Evolutionary conservation across 2,797 vertebrate species (phyloP).

Genomic region (Acrossocheilus wenchowensis): DNA sequence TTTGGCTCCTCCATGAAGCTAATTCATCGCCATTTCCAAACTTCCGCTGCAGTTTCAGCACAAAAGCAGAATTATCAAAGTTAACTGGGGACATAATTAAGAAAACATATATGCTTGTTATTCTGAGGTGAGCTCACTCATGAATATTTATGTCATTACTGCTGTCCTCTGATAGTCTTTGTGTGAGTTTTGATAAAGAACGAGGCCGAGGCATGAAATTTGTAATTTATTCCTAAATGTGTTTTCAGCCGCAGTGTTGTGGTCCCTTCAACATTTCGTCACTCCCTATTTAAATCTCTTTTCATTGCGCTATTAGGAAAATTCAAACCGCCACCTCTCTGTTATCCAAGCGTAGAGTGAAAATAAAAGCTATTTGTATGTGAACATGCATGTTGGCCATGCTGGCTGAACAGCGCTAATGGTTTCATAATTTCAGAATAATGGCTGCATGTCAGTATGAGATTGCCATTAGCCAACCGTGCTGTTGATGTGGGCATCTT

Average conservation of each 20-base stretch:
- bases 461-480: slow-evolving; percentile 69
- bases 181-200: slow-evolving; percentile 61
- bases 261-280: slow-evolving; percentile 64
- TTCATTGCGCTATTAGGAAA: slow-evolving; percentile 74
- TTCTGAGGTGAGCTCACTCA: slow-evolving; percentile 55
- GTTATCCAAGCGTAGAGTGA: slow-evolving; percentile 75
- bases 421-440: slow-evolving; percentile 79
- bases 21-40: slow-evolving; percentile 14
- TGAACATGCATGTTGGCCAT: slow-evolving; percentile 74
- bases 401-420: slow-evolving; percentile 75
- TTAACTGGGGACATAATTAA: slow-evolving; percentile 49
- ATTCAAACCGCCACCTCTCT: slow-evolving; percentile 72
- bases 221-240: slow-evolving; percentile 73
- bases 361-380: slow-evolving; percentile 79
- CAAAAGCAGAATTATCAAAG: slow-evolving; percentile 43
- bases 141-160: slow-evolving; percentile 58
- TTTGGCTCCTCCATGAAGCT: not conserved
- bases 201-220: slow-evolving; percentile 69
- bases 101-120: slow-evolving; percentile 58
- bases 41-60: slow-evolving; percentile 17
- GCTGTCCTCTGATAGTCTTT: slow-evolving; percentile 57
- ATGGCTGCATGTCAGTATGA: slow-evolving; percentile 74
- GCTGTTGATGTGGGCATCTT: slow-evolving; percentile 33
- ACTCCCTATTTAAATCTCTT: slow-evolving; percentile 72
- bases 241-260: slow-evolving; percentile 65